A percentile compares a stretch with the other conserved stretches of the same genome.
These are phyloP conservation scores for Ageneiosus marmoratus DNA, from an alignment of 2,113 vertebrate genomes.

Conservation along the genomic window DNA sequence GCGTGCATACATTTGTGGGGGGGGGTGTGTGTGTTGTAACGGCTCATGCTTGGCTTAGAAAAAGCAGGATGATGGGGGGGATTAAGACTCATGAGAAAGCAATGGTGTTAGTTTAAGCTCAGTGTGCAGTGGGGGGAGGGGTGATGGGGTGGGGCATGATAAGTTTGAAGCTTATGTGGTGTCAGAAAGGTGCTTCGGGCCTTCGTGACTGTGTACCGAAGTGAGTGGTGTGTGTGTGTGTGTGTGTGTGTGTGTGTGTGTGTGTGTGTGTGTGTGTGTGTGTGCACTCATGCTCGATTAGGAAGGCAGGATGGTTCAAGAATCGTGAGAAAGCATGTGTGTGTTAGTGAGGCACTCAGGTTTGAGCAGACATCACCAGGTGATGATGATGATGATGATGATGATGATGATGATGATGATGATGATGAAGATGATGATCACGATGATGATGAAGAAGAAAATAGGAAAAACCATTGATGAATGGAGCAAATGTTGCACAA, in stretches of 20 bases:
- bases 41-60: slow-evolving; percentile 79
- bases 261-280: slow-evolving; percentile 68
- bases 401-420: slow-evolving; percentile 26
- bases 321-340: slow-evolving; percentile 68
- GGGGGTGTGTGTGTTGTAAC: slow-evolving; percentile 44
- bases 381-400: slow-evolving; percentile 14
- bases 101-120: background rate
- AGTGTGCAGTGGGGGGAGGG: too few relatives aligned
- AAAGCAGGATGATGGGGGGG: slow-evolving; percentile 55
- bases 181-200: too few relatives aligned
- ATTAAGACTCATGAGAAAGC: slow-evolving; percentile 65
- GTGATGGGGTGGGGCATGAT: too few relatives aligned
- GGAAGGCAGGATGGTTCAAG: slow-evolving; percentile 45
- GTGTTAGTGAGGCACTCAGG: slow-evolving; percentile 67
- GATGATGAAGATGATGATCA: slow-evolving; percentile 15
- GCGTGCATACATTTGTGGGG: slow-evolving; percentile 56
- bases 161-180: too few relatives aligned
- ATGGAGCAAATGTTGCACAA: slow-evolving; percentile 8
- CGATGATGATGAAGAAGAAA: background rate
- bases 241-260: slow-evolving; percentile 1
- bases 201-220: too few relatives aligned
- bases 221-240: background rate
- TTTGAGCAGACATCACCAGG: slow-evolving; percentile 61
- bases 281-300: slow-evolving; percentile 78
- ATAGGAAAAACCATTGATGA: background rate